A percentile compares a stretch with the other conserved stretches of the same genome.
These are phyloP conservation scores for Pseudachorutes palmiensis DNA, from an alignment of 1,140 invertebrate species.

Conservation along the genomic window DNA sequence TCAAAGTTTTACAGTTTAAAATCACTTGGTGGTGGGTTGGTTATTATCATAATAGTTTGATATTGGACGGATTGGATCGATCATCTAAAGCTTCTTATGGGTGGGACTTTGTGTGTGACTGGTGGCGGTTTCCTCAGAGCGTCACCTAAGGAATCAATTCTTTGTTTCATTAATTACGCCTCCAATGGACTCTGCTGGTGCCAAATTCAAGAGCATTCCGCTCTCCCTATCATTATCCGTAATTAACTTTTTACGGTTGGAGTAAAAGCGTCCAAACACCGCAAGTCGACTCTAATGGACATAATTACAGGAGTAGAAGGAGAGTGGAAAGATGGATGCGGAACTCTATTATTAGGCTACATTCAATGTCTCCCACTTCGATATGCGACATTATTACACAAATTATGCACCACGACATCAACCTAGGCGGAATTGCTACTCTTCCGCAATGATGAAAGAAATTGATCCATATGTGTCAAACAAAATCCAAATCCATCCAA, in stretches of 20 bases:
- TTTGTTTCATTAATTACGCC: background rate
- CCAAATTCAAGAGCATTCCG: background rate
- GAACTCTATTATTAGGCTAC: background rate
- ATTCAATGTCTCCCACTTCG: background rate
- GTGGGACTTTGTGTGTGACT: too few species aligned
- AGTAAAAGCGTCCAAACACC: background rate
- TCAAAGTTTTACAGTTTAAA: too few species aligned
- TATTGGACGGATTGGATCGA: too few species aligned
- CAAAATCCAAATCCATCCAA: too few species aligned
- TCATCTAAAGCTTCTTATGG: too few species aligned
- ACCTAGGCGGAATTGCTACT: too few species aligned
- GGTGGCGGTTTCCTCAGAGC: background rate
- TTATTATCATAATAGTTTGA: too few species aligned
- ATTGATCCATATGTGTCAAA: too few species aligned
- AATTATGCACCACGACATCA: background rate
- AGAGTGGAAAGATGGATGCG: too few species aligned
- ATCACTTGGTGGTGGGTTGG: too few species aligned
- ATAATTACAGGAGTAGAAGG: background rate
- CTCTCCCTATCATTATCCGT: constrained; percentile 3
- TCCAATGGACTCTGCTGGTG: background rate
- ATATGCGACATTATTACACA: background rate
- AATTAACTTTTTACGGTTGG: constrained; percentile 3
- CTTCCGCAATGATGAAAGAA: too few species aligned
- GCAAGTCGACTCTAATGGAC: background rate
- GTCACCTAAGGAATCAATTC: constrained; percentile 5